These are phyloP conservation scores for Sebastes diploproa DNA, from an alignment of 2,797 vertebrate species.

Conservation along the genomic window DNA sequence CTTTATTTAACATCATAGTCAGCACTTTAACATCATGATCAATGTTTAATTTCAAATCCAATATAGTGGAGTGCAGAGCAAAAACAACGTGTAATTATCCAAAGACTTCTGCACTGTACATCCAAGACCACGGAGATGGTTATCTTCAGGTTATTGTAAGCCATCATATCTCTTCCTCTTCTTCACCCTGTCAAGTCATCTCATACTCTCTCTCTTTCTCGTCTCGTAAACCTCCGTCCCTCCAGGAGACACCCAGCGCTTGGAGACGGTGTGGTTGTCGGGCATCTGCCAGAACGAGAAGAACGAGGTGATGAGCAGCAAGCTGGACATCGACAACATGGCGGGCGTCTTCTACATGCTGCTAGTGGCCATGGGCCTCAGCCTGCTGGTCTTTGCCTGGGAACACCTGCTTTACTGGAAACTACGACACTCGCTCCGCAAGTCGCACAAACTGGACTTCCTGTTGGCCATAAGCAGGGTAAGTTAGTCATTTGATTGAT, in stretches of 20 bases:
- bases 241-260: slow-evolving; percentile 93
- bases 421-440: slow-evolving; percentile 89
- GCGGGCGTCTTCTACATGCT: slow-evolving; percentile 99
- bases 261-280: slow-evolving; percentile 97
- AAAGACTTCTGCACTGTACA: neutral
- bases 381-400: slow-evolving; percentile 96
- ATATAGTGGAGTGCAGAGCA: neutral
- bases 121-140: neutral
- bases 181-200: neutral
- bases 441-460: slow-evolving; percentile 89
- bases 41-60: neutral
- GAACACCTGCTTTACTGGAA: slow-evolving; percentile 98
- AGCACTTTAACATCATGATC: neutral
- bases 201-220: neutral
- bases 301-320: slow-evolving; percentile 98
- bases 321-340: slow-evolving; percentile 99
- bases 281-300: slow-evolving; percentile 99
- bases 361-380: slow-evolving; percentile 98
- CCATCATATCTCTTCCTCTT: neutral
- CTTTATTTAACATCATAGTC: neutral
- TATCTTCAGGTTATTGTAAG: neutral
- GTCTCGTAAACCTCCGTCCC: neutral
- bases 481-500: slow-evolving; percentile 40
- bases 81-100: neutral
- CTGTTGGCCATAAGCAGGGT: slow-evolving; percentile 97